Evolutionary conservation across 2,888 invertebrate genomes (phyloP), one percentile per base, ranked within the genome.

Genomic region (Conus canariensis): DNA sequence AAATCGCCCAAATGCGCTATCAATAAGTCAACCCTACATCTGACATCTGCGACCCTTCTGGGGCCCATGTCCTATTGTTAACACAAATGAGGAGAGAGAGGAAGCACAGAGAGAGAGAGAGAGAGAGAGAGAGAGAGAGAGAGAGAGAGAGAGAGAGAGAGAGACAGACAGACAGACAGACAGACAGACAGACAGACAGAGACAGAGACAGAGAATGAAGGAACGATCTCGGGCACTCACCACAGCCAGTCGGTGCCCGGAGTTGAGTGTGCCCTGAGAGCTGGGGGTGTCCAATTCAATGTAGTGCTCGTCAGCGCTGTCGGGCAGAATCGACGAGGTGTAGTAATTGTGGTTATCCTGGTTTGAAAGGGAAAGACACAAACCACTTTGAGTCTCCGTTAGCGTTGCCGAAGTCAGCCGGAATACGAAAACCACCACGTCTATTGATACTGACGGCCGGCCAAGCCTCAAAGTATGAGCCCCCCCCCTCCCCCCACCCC

Each of bases 291-390:
- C 90, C 82, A 94, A 90, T 58, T 94, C 93, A 10, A 92, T 88
- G 93, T 94, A 95, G 90, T 92, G 92, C 0, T 91, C n/a, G 25
- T 85, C 30, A 0, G 91, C 60, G 0, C 83, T 88, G 16, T 91
- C 89, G 19, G 89, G 87, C 45, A 93, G 86, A 45, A 92, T 92
- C 58, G n/a, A 45, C 5, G 94, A 94, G 8, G 58, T 86, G 88
- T 95, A 95, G 89, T 95, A 95, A 22, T 85, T 86, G 85, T 94
- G 92, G 67, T 92, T 90, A 91, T 93, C 94, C 95, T 95, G 92
- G 45, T 6, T 9, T 6, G 85, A 85, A 87, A 87, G 7, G n/a
- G 9, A 56, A 64, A 60, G 14, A 45, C 45, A 45, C 45, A 83
- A 64, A 64, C 58, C 58, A 85, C 85, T 45, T 45, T 45, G 45